phyloP scores from a whole-genome alignment of 2,113 vertebrate species.

The Oreochromis spilurus region DNA sequence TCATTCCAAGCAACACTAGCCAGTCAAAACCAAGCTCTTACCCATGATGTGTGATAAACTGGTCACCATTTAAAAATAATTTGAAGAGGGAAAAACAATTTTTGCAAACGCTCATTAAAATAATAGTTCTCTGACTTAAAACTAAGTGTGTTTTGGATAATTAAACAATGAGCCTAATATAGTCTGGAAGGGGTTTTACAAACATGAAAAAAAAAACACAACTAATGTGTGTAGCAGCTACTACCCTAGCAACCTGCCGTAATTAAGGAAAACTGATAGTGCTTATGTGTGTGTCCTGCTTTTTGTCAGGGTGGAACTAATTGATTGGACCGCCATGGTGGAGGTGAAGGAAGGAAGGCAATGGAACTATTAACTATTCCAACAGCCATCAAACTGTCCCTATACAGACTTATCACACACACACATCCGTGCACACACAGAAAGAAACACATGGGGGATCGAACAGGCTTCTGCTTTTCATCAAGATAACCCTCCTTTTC shows the following conservation, averaged over 20 bases:
- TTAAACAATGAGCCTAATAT: background rate
- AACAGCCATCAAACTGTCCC: slow-evolving; percentile 45
- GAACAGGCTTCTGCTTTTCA: slow-evolving; percentile 50
- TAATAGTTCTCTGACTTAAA: background rate
- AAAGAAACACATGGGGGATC: background rate
- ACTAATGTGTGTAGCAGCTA: background rate
- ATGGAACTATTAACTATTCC: slow-evolving; percentile 28
- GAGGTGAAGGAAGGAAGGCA: slow-evolving; percentile 29
- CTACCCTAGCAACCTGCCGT: background rate
- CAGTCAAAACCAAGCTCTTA: background rate
- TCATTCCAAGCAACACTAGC: background rate
- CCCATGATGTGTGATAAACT: background rate
- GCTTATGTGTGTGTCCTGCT: slow-evolving; percentile 29
- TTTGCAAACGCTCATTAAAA: background rate
- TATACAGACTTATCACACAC: slow-evolving; percentile 13
- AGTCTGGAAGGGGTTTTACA: background rate
- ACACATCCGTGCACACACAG: background rate
- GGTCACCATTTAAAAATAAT: background rate
- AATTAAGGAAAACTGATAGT: slow-evolving; percentile 4
- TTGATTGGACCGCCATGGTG: slow-evolving; percentile 20
- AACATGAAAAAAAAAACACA: background rate
- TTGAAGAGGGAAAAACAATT: background rate
- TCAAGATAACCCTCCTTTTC: slow-evolving; percentile 41
- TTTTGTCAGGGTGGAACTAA: slow-evolving; percentile 5
- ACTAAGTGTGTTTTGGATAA: background rate